A percentile compares a stretch with the other conserved stretches of the same genome.
phyloP scores from a whole-genome alignment of 1,140 invertebrate species.

The Danaus plexippus region DNA sequence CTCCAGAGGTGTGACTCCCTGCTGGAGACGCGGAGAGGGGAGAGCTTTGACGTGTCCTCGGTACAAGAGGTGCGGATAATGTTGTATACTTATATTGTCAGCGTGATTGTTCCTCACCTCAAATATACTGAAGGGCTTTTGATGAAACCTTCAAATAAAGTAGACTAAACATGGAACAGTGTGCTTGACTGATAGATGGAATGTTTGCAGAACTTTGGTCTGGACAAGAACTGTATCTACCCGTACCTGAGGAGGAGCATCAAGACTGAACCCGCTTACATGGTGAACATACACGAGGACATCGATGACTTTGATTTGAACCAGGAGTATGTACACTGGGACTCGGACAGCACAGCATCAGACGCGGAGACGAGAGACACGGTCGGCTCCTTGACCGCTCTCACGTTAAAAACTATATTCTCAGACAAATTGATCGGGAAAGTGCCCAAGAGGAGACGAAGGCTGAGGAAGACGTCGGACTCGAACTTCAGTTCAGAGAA shows the following conservation, averaged over 20 bases:
- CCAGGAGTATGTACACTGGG: constrained; percentile 42
- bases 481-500: constrained; percentile 20
- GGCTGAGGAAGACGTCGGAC: constrained; percentile 34
- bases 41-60: neutral
- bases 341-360: constrained; percentile 31
- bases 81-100: neutral
- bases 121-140: neutral
- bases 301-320: constrained; percentile 27
- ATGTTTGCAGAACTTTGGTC: constrained; percentile 37
- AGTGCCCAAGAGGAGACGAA: constrained; percentile 38
- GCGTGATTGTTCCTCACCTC: too few relatives aligned
- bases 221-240: constrained; percentile 36
- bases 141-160: neutral
- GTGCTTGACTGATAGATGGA: neutral
- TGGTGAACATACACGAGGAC: constrained; percentile 43
- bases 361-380: constrained; percentile 20
- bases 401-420: constrained; percentile 40
- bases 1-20: constrained; percentile 6
- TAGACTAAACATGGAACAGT: constrained; percentile 1
- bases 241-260: constrained; percentile 32
- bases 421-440: constrained; percentile 38
- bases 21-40: neutral
- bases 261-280: constrained; percentile 28
- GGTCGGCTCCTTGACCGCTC: constrained; percentile 23
- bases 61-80: neutral